Evolutionary conservation across 2,113 vertebrate genomes (phyloP), one percentile per base, ranked within the genome.

Genomic region (Oostethus manadensis): DNA sequence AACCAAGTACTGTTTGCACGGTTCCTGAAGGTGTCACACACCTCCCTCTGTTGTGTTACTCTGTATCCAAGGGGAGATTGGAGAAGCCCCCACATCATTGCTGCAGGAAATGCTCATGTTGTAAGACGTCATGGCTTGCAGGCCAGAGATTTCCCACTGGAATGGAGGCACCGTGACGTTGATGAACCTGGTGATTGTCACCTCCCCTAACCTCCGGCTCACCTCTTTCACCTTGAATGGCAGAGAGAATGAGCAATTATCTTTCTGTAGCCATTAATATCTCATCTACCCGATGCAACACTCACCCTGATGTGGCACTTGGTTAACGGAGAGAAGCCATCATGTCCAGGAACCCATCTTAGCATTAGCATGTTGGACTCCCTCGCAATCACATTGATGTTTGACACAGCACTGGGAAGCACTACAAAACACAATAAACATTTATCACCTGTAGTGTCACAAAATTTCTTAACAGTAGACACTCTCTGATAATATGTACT

Each of bases 31-130:
- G 22, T 10, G 33, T 16, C 23, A 68, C 83, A 81, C 86, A 98
- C 97, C 93, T 92, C 91, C 94, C 80, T 97, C 95, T 0, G 91
- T 94, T 6, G 97, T 98, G 84, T 88, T 93, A 88, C 87, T 86
- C 0, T 79, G 87, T 70, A 94, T 71, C 93, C 93, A 93, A 51
- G 74, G 65, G 72, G 89, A 91, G 55, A 84, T 44, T 0, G 70
- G 17, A 0, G 97, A 97, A 73, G 87, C 80, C 50, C 93, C 94
- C 0, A 98, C 82, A 70, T 98, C 94, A 9, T 99, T 99, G 85
- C 76, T 73, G 68, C 96, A 99, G 86, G 93, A 94, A 60, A 98
- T 85, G 0, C 89, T 78, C 7, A 98, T 79, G 79, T 80, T 91
- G 78, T 98, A 97, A 66, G 84, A 78, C 0, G 78, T 88, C 89